Base-by-base conservation (phyloP, 2,797 vertebrate species). In the Sebastes oblongus region DNA sequence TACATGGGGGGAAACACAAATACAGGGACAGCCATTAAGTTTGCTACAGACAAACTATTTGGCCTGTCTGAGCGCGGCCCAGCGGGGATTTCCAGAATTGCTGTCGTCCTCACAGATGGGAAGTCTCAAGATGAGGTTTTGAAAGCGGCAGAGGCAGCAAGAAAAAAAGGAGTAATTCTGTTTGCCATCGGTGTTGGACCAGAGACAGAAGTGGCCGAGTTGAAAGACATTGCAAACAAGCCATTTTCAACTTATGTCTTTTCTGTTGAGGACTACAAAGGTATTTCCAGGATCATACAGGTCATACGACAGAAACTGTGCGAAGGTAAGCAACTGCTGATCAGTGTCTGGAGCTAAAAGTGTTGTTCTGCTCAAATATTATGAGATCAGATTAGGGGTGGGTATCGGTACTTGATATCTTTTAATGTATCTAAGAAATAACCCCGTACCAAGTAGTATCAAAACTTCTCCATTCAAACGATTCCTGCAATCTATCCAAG, bases 271-370 rank as follows among this genome's bases (percentile, higher is more conserved):
- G 98, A 99, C 91, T 99, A 99, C 88, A 98, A 97, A 91, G 97
- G 96, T 71, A 99, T 99, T 91, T 97, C 97, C 87, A 98, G 96
- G 96, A 99, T 99, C 89, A 97, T 97, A 77, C 97, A 99, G 94
- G 93, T 98, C 89, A 99, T 99, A 94, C 96, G 98, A 59, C 98
- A 99, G 91, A 99, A 99, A 88, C 95, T 99, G 46, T 99, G 98
- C 92, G 98, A 99, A 98, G 98, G 98, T 99, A 94, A 91, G 90
- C 12, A 72, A 30, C 34, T 64, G 36, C n/a, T 46, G 32, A 62
- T 77, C 18, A 72, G 3, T 34, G 66, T 50, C 16, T 54, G 18
- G 7, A 39, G 8, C 18, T 22, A 22, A 55, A 73, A 46, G 8
- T 62, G 7, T 39, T 64, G 4, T 80, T 64, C 24, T 18, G 10